Conservation (phyloP, 2,113 vertebrate species). For the Rousettus leschenaultii region DNA sequence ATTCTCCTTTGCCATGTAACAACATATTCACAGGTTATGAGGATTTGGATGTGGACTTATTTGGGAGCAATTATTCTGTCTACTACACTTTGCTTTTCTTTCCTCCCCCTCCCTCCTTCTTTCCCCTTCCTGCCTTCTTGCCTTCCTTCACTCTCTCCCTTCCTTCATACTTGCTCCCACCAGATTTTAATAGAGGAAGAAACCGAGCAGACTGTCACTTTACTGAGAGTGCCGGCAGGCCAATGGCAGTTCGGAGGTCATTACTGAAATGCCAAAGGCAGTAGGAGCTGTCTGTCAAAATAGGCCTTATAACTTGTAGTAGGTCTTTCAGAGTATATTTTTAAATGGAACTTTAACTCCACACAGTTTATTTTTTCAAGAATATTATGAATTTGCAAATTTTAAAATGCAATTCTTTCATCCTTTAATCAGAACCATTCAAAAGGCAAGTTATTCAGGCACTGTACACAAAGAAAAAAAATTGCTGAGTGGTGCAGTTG, state of each 20-base stretch:
- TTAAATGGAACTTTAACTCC: slow-evolving; percentile 48
- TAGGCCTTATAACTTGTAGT: background rate
- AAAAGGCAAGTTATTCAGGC: slow-evolving; percentile 54
- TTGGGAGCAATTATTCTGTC: background rate
- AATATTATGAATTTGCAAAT: slow-evolving; percentile 39
- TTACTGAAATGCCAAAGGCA: slow-evolving; percentile 52
- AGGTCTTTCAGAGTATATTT: slow-evolving; percentile 44
- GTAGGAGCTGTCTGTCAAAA: slow-evolving; percentile 49
- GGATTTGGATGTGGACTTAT: background rate
- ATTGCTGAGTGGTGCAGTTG: background rate
- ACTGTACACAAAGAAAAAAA: background rate
- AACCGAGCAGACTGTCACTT: background rate
- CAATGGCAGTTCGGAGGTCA: background rate
- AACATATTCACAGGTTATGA: background rate
- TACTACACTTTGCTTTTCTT: background rate
- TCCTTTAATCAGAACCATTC: slow-evolving; percentile 59
- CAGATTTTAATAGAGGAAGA: slow-evolving; percentile 4
- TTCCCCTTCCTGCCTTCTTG: background rate
- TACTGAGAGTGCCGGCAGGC: background rate
- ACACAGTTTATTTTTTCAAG: slow-evolving; percentile 29
- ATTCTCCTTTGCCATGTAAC: background rate
- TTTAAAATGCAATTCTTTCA: slow-evolving; percentile 32
- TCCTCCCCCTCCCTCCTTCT: background rate
- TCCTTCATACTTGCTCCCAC: background rate
- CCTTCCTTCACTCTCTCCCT: background rate